These are phyloP conservation scores for Augiades crinisus DNA, from an alignment of 2,888 invertebrate species.

Conservation along the genomic window DNA sequence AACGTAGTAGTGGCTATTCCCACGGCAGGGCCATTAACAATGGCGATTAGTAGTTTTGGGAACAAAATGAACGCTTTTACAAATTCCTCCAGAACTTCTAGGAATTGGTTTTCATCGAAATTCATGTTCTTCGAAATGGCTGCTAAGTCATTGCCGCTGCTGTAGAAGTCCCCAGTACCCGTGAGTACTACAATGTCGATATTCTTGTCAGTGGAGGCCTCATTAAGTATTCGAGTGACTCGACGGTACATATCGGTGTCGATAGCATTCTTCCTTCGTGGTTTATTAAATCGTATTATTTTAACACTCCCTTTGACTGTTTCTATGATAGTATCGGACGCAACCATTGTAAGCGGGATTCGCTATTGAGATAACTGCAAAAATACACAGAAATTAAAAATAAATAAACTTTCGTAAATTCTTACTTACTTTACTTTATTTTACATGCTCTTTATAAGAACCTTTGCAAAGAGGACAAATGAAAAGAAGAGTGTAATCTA, in stretches of 20 bases:
- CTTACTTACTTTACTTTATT: too few species aligned
- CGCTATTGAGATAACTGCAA: neutral
- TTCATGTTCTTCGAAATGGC: constrained; percentile 30
- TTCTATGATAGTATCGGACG: constrained; percentile 49
- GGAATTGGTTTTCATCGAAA: constrained; percentile 39
- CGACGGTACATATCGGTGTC: constrained; percentile 84
- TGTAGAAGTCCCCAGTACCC: constrained; percentile 90
- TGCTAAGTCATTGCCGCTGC: constrained; percentile 90
- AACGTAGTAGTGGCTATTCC: constrained; percentile 94
- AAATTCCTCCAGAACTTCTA: constrained; percentile 77
- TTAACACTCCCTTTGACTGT: constrained; percentile 49
- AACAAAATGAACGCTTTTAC: constrained; percentile 90
- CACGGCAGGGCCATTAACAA: constrained; percentile 97
- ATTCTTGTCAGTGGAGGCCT: constrained; percentile 85
- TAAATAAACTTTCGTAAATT: neutral
- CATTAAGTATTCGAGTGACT: constrained; percentile 83
- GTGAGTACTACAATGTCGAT: constrained; percentile 89
- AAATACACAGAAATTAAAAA: too few species aligned
- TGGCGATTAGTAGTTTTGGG: constrained; percentile 92
- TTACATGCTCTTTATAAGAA: too few species aligned
- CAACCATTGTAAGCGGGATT: constrained; percentile 35
- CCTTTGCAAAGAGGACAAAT: too few species aligned
- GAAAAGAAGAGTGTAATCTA: too few species aligned
- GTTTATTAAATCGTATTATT: constrained; percentile 87
- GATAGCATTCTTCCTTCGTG: constrained; percentile 90